A percentile compares a stretch with the other conserved stretches of the same genome.
These are phyloP conservation scores for Nemapogon koenigi DNA, from an alignment of 2,888 invertebrate genomes.

Conservation along the genomic window DNA sequence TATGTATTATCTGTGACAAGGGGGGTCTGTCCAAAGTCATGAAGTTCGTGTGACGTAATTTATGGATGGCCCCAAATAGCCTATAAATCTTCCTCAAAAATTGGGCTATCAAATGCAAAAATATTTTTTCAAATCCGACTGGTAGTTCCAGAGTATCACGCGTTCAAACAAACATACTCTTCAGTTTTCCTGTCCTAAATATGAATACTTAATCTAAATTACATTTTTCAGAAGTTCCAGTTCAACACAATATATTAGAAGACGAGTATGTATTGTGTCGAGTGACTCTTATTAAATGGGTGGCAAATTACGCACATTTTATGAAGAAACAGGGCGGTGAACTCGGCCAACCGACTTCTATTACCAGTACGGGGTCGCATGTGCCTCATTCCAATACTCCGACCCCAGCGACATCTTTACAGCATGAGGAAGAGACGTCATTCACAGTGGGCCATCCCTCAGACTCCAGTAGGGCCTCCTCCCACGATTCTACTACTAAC, in stretches of 20 bases:
- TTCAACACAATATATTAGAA: conserved; percentile 74
- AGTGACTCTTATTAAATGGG: conserved; percentile 89
- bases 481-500: conserved; percentile 55
- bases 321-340: conserved; percentile 67
- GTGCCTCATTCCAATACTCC: conserved; percentile 41
- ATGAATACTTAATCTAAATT: background rate
- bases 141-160: too few relatives aligned
- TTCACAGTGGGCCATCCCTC: conserved; percentile 53
- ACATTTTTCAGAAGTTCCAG: conserved; percentile 72
- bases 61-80: too few relatives aligned
- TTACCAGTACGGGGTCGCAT: conserved; percentile 51
- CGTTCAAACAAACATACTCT: too few relatives aligned
- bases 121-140: too few relatives aligned
- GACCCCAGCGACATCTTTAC: conserved; percentile 41
- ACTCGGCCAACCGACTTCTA: conserved; percentile 50
- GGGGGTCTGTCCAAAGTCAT: too few relatives aligned
- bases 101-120: too few relatives aligned
- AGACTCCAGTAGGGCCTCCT: conserved; percentile 56
- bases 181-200: too few relatives aligned
- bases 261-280: conserved; percentile 75
- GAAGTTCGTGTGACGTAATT: too few relatives aligned
- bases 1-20: too few relatives aligned
- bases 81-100: too few relatives aligned
- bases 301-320: conserved; percentile 83
- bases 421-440: conserved; percentile 56